Percentiles rank a stretch among this genome's conserved stretches.
phyloP scores from a whole-genome alignment of 1,140 invertebrate genomes.

The Papilio glaucus region DNA sequence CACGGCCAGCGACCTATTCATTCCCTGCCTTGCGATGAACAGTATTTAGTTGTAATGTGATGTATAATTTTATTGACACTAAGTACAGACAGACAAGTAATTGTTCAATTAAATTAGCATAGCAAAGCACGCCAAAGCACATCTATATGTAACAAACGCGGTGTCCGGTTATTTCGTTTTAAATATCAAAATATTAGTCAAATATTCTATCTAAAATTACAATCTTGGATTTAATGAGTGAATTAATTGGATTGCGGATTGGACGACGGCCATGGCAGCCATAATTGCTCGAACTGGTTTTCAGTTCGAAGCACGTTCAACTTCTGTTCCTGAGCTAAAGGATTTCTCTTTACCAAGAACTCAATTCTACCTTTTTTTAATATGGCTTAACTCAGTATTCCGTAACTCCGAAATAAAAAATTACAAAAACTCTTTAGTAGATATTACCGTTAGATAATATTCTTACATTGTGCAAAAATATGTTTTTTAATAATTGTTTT shows the following conservation, averaged over 20 bases:
- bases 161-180: conserved; percentile 20
- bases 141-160: conserved; percentile 28
- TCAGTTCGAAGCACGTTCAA: conserved; percentile 31
- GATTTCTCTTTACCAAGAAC: conserved; percentile 22
- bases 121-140: conserved; percentile 20
- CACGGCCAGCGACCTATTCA: conserved; percentile 9
- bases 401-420: too few species aligned
- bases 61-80: conserved; percentile 26
- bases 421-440: too few species aligned
- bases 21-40: not conserved
- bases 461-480: too few species aligned
- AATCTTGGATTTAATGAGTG: conserved; percentile 66
- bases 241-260: conserved; percentile 64
- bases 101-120: conserved; percentile 28
- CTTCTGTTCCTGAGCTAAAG: conserved; percentile 29
- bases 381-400: too few species aligned
- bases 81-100: conserved; percentile 26
- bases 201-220: conserved; percentile 58
- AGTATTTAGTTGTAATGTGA: conserved; percentile 25
- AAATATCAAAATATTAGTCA: conserved; percentile 52
- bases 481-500: too few species aligned
- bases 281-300: conserved; percentile 59
- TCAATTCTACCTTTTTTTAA: conserved; percentile 2
- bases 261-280: conserved; percentile 45
- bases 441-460: too few species aligned